Evolutionary conservation across 2,888 invertebrate species (phyloP).

Genomic region (Girardia tigrina): DNA sequence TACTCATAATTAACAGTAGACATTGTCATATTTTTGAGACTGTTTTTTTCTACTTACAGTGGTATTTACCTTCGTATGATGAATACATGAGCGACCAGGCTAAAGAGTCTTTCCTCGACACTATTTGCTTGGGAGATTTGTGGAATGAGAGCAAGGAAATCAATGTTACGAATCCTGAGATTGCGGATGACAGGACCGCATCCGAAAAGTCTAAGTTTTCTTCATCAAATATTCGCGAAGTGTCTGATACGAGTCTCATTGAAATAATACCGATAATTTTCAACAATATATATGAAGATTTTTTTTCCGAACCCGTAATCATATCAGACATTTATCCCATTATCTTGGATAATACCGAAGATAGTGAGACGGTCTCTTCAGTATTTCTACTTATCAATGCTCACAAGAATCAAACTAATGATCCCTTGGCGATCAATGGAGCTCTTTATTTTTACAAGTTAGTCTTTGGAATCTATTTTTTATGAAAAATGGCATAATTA

Average conservation of each 20-base stretch:
- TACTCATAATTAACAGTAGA: too few species aligned
- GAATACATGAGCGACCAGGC: neutral
- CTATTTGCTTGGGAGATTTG: neutral
- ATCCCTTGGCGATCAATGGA: neutral
- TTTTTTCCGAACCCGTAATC: neutral
- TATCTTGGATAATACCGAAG: neutral
- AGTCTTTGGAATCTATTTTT: neutral
- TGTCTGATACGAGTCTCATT: neutral
- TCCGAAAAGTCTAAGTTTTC: neutral
- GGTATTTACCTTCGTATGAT: neutral
- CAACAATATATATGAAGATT: neutral
- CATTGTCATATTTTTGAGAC: neutral
- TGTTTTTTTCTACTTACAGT: neutral
- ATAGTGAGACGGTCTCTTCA: neutral
- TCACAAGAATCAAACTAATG: neutral
- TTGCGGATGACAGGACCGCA: neutral
- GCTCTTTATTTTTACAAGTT: neutral
- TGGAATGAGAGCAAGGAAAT: neutral
- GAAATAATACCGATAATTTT: neutral
- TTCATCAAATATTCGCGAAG: neutral
- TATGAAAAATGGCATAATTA: neutral
- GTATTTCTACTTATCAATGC: neutral
- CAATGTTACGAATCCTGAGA: neutral
- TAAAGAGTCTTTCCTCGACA: neutral
- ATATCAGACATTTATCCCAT: neutral